Base-by-base conservation (phyloP, 2,888 invertebrate species). In the Stictocephala bisonia region DNA sequence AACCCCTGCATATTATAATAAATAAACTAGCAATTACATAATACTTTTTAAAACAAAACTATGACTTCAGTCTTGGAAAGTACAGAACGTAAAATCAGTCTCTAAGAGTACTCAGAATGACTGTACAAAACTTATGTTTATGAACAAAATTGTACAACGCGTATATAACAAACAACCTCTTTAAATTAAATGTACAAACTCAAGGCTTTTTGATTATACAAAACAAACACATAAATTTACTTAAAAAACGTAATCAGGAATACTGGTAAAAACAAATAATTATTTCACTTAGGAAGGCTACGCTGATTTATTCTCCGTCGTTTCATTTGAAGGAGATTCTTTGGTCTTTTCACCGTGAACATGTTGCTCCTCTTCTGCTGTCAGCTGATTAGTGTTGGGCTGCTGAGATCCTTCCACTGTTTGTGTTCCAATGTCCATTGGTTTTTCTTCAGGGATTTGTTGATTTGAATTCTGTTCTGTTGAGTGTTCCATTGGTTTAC, bases 91-190 rank as follows among this genome's bases (percentile, higher is more conserved):
- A 41, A 60, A 64, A 40, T 64, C 64, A 64, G 64, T 64, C 64
- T 64, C 41, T 41, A 44, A n/a, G 13, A 18, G 27, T 22, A 40
- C 18, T 20, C 40, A 11, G 40, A 44, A 44, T 44, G 24, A 44
- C 64, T 64, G 64, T 64, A 64, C 64, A 64, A 64, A 64, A 64
- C 41, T 44, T 64, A 64, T 44, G 24, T 64, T 64, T 64, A 64
- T 64, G 18, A 64, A 64, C 64, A 64, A 64, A 64, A 64, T 27
- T 64, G 64, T 64, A 64, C 64, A 64, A 44, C 31, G n/a, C 6
- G 15, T 13, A 22, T 15, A 27, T n/a, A 3, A 40, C 58, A 35
- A 60, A n/a, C n/a, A n/a, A n/a, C n/a, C 41, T 41, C 44, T 64
- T 20, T 44, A 44, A 44, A 44, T 64, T 44, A 64, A 64, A 35